These are phyloP conservation scores for Megaleporinus macrocephalus DNA, from an alignment of 2,113 vertebrate species.

Conservation along the genomic window DNA sequence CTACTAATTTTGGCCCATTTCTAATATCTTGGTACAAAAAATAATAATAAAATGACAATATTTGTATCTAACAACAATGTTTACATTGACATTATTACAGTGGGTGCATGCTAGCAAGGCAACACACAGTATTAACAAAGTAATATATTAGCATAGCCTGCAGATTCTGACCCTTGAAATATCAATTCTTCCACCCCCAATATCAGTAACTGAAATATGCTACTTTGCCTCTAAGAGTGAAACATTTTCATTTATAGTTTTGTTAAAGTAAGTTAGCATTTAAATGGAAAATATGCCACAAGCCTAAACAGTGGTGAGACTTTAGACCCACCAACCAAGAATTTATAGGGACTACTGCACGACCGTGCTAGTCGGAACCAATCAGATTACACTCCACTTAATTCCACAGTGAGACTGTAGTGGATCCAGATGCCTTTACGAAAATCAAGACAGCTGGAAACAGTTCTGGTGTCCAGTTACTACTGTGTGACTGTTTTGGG, in stretches of 20 bases:
- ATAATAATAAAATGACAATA: too few relatives aligned
- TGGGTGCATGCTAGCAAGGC: too few relatives aligned
- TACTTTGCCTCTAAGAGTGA: background rate
- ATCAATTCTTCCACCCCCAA: too few relatives aligned
- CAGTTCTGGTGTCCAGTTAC: background rate
- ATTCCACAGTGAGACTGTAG: slow-evolving; percentile 4
- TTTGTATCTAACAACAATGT: too few relatives aligned
- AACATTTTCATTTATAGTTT: background rate
- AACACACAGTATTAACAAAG: too few relatives aligned
- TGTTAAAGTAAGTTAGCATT: background rate
- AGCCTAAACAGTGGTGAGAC: background rate
- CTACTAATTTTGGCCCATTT: too few relatives aligned
- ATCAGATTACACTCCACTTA: slow-evolving; percentile 22
- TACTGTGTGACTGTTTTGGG: background rate
- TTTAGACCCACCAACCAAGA: background rate
- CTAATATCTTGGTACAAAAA: too few relatives aligned
- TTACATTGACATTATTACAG: too few relatives aligned
- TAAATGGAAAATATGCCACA: background rate
- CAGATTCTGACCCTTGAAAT: too few relatives aligned
- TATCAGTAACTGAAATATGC: too few relatives aligned
- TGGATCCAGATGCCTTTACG: slow-evolving; percentile 6
- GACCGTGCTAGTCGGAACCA: slow-evolving; percentile 1
- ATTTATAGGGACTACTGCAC: background rate
- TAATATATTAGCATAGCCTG: too few relatives aligned
- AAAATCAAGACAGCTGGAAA: background rate